phyloP scores from a whole-genome alignment of 2,113 vertebrate genomes.

The Athene noctua region DNA sequence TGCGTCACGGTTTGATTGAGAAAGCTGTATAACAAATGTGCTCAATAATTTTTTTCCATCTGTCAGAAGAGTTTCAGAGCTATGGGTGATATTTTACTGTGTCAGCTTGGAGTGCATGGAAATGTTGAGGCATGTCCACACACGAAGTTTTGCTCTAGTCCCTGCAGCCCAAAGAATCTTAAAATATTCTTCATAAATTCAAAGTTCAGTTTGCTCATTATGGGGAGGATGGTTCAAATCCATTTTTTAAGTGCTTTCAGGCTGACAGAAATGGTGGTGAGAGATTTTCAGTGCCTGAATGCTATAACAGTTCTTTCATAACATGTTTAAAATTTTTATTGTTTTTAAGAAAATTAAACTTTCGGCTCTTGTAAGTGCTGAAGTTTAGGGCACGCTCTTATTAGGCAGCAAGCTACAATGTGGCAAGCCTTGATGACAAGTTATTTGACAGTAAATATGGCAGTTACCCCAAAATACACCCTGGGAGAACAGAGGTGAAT shows the following conservation, averaged over 20 bases:
- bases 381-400: background rate
- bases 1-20: fast-evolving
- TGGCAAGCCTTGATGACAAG: background rate
- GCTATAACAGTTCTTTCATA: background rate
- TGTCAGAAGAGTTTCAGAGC: slow-evolving; percentile 3
- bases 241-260: background rate
- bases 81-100: slow-evolving; percentile 17
- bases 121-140: slow-evolving; percentile 9
- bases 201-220: background rate
- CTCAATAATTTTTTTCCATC: background rate
- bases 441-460: background rate
- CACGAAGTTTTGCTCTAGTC: background rate
- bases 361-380: background rate
- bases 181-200: slow-evolving; percentile 6
- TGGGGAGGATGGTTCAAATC: background rate
- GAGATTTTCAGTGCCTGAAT: background rate
- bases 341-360: background rate
- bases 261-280: slow-evolving; percentile 29
- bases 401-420: background rate
- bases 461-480: background rate
- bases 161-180: background rate
- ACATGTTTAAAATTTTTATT: background rate
- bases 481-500: background rate
- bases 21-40: background rate
- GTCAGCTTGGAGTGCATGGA: background rate